Evolutionary conservation across 2,113 vertebrate genomes (phyloP).

Genomic region (Pelvicachromis taeniatus): DNA sequence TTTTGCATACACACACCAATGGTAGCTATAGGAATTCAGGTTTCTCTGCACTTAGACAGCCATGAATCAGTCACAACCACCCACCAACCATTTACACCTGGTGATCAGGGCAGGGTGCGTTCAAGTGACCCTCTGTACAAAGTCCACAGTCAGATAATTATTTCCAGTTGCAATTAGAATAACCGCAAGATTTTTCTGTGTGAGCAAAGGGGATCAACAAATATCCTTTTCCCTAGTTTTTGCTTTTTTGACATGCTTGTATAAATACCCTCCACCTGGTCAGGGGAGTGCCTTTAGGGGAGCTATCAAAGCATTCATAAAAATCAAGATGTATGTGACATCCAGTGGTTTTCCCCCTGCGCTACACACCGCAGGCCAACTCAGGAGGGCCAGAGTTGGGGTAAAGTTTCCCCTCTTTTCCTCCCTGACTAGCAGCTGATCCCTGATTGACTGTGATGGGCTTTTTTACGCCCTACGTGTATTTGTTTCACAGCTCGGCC

Average conservation of each 20-base stretch:
- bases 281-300: conserved; percentile 65
- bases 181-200: conserved; percentile 36
- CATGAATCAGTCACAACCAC: conserved; percentile 51
- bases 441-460: conserved; percentile 74
- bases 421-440: conserved; percentile 56
- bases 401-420: conserved; percentile 64
- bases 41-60: conserved; percentile 33
- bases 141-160: conserved; percentile 68
- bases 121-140: conserved; percentile 62
- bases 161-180: conserved; percentile 76
- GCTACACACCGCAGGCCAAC: conserved; percentile 56
- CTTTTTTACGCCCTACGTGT: conserved; percentile 67
- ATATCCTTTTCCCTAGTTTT: conserved; percentile 49
- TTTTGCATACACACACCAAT: not conserved
- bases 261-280: conserved; percentile 74
- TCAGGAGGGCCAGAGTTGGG: conserved; percentile 53
- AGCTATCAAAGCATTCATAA: conserved; percentile 75
- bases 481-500: conserved; percentile 56
- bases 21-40: not conserved
- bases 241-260: conserved; percentile 65
- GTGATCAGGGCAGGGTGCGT: conserved; percentile 42
- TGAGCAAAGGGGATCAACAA: conserved; percentile 56
- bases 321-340: conserved; percentile 75
- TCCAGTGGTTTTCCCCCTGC: conserved; percentile 60
- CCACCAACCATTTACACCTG: conserved; percentile 61